Evolutionary conservation across 2,113 vertebrate species (phyloP), one percentile per base, ranked within the genome.

Genomic region (Grammomys dolichurus): DNA sequence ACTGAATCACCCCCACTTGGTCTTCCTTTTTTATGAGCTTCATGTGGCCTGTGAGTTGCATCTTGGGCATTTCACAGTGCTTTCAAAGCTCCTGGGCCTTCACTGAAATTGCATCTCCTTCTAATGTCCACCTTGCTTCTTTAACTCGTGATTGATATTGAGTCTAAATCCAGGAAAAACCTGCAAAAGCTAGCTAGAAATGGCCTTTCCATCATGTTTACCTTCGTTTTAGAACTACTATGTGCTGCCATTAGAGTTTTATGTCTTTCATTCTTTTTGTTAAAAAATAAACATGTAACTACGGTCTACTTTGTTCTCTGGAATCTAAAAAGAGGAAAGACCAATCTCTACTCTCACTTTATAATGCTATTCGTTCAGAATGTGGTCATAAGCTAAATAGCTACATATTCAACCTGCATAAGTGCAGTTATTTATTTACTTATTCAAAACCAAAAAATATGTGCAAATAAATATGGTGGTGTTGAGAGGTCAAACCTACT

Each of bases 361-460:
- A 46, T 6, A 36, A 80, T 51, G 31, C 7, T 81, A 51, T 48
- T 31, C 54, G 16, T 80, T 91, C 76, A 87, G 60, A 77, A 24
- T 84, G 73, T n/a, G 11, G 48, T 20, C 28, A 93, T 69, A 93
- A 95, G 40, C 9, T 36, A 60, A 72, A 65, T 48, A n/a, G 16
- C 58, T 77, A 65, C 16, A 89, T 86, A 51, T 75, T 91, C 10
- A 60, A 65, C 51, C 17, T 94, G n/a, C 0, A 65, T 91, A 78
- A 85, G 26, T 75, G 24, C 26, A 63, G 67, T 70, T 80, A 67
- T 73, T 94, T 14, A 84, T 12, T 33, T 60, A 56, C 17, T 67
- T 95, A 93, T 73, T 91, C 22, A 85, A 48, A 80, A 85, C 78
- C 70, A 60, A 81, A 67, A 88, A 28, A 12, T 60, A 88, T 69